Evolutionary conservation across 1,140 invertebrate species (phyloP).

Genomic region (Ceratitis capitata): DNA sequence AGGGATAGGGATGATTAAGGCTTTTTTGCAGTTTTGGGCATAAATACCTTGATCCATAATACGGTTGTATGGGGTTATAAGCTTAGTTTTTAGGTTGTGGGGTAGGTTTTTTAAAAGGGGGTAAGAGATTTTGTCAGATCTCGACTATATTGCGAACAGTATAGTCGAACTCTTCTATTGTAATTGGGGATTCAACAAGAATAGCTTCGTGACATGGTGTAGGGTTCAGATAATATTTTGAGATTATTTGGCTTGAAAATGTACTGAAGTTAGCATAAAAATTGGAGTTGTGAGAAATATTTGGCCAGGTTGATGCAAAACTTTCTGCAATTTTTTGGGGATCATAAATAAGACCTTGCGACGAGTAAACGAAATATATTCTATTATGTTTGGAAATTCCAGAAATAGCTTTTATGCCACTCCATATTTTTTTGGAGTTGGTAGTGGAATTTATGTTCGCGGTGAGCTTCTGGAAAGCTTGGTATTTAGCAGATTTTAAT

Average conservation of each 20-base stretch:
- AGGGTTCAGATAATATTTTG: background rate
- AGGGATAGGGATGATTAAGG: no score
- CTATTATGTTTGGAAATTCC: background rate
- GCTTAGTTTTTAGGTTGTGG: background rate
- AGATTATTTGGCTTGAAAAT: no score
- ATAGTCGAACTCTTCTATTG: no score
- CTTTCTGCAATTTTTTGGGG: background rate
- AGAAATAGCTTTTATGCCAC: background rate
- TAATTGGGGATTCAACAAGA: no score
- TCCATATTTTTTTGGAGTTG: background rate
- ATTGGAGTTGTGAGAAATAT: no score
- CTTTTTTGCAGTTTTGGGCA: no score
- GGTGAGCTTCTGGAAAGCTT: background rate
- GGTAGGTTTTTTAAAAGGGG: background rate
- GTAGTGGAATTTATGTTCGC: background rate
- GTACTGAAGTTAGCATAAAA: no score
- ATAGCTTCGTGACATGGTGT: background rate
- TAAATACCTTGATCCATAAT: no score
- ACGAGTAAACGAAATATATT: background rate
- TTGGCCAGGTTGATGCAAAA: background rate
- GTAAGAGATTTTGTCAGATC: background rate
- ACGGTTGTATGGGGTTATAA: no score
- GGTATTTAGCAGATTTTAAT: background rate
- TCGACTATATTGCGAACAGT: no score
- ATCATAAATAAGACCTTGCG: background rate